These are phyloP conservation scores for Hybognathus amarus DNA, from an alignment of 2,797 vertebrate species.

Conservation along the genomic window DNA sequence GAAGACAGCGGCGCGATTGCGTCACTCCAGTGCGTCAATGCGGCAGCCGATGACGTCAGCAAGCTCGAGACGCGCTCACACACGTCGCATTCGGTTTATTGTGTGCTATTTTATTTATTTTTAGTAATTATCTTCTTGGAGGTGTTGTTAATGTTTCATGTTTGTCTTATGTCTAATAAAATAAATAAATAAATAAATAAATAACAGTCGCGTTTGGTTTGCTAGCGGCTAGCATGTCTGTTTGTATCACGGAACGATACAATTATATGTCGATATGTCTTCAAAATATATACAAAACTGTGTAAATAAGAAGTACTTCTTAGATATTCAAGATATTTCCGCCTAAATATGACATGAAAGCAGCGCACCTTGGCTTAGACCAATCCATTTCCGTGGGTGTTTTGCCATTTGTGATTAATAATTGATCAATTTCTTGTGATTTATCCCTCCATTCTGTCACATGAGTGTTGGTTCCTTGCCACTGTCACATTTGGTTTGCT, in stretches of 20 bases:
- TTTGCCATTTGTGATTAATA: neutral
- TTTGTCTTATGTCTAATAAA: too few relatives aligned
- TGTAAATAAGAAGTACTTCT: neutral
- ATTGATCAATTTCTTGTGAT: too few relatives aligned
- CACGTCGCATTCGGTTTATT: neutral
- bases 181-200: too few relatives aligned
- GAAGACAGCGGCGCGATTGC: neutral
- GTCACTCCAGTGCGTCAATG: conserved; percentile 21
- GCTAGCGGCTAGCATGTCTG: neutral
- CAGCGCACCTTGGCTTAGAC: neutral
- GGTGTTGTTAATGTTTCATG: too few relatives aligned
- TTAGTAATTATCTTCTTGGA: too few relatives aligned
- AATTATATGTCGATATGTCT: neutral
- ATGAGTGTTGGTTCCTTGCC: too few relatives aligned
- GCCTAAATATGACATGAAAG: neutral
- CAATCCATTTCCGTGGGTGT: neutral
- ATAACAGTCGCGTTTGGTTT: neutral
- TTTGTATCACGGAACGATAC: neutral
- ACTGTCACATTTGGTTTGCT: too few relatives aligned
- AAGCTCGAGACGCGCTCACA: neutral
- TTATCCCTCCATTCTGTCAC: too few relatives aligned
- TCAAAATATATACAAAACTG: neutral
- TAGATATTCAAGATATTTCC: neutral
- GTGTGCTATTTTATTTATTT: too few relatives aligned
- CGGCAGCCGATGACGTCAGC: conserved; percentile 33